Evolutionary conservation across 1,140 invertebrate species (phyloP), one percentile per base, ranked within the genome.

Genomic region (Formica selysi): DNA sequence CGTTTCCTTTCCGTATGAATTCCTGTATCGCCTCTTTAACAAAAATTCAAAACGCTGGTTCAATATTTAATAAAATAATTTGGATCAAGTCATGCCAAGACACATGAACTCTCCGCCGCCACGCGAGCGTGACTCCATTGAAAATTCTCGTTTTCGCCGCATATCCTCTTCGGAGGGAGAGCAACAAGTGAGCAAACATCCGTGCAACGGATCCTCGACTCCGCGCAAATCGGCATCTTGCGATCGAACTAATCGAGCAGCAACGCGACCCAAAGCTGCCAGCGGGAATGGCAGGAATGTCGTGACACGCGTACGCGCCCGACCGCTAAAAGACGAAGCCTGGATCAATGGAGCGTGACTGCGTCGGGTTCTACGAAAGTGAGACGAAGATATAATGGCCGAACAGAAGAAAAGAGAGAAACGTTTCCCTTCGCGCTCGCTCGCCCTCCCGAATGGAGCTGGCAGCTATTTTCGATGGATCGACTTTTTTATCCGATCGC

Each of bases 351-450:
- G 62, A 79, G 87, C 88, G 87, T 89, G 87, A 89, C 88, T 87
- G 65, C 71, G 51, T 59, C 51, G 70, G 74, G 67, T 85, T 85
- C 85, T 74, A 87, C 78, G 79, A 87, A 89, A 89, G 89, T 79
- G 89, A 89, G 85, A 38, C 64, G 84, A 16, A 70, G 73, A 89
- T 89, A 89, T 89, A 90, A 90, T 87, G 84, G 89, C 61, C 54
- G 59, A 64, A 38, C 71, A 78, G 38, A 74, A 85, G 85, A 89
- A 85, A 86, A 70, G 29, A 22, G 44, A 61, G 44, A 22, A 22
- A 89, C 71, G 59, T 29, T 65, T 41, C 76, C 88, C 86, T 81
- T 86, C 70, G 87, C 65, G 51, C 16, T 85, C 22, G 36, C 51
- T 73, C 88, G 68, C 19, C 68, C 68, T 36, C 51, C 48, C 8